phyloP scores from a whole-genome alignment of 2,113 vertebrate species.

The Capreolus pygargus region DNA sequence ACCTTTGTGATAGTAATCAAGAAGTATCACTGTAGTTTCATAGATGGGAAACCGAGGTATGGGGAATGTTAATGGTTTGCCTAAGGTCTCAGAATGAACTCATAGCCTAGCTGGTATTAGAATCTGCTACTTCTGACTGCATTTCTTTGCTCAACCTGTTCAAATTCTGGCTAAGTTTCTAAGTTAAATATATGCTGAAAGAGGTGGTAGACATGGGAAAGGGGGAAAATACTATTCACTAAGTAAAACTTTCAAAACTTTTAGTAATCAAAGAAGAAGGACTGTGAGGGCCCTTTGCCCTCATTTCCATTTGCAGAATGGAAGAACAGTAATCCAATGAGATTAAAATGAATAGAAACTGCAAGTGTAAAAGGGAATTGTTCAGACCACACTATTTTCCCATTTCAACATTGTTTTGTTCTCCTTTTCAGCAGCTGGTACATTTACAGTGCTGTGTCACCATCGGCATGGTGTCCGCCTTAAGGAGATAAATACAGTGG shows the following conservation, averaged over 20 bases:
- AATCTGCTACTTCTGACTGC: background rate
- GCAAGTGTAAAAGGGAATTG: background rate
- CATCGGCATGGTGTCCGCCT: background rate
- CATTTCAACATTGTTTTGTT: background rate
- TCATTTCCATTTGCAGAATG: constrained; percentile 4
- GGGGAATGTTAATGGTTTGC: background rate
- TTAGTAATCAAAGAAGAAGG: constrained; percentile 27
- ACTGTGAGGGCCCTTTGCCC: background rate
- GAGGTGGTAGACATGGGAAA: background rate
- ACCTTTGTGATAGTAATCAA: constrained; percentile 3
- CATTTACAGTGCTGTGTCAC: background rate
- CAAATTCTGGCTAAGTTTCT: constrained; percentile 47
- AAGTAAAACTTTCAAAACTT: background rate
- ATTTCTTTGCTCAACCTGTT: background rate
- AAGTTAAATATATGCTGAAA: constrained; percentile 1
- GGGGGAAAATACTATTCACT: background rate
- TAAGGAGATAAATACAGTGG: constrained; percentile 24
- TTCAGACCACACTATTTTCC: constrained; percentile 6
- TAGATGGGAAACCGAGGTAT: background rate
- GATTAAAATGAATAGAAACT: constrained; percentile 42
- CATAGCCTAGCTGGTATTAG: background rate
- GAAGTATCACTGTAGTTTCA: constrained; percentile 9
- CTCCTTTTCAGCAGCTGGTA: background rate
- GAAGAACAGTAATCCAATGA: constrained; percentile 29
- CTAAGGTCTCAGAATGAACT: background rate